A percentile compares a stretch with the other conserved stretches of the same genome.
Conservation (phyloP, 1,140 invertebrate species). For the Drosophila pruinosa region DNA sequence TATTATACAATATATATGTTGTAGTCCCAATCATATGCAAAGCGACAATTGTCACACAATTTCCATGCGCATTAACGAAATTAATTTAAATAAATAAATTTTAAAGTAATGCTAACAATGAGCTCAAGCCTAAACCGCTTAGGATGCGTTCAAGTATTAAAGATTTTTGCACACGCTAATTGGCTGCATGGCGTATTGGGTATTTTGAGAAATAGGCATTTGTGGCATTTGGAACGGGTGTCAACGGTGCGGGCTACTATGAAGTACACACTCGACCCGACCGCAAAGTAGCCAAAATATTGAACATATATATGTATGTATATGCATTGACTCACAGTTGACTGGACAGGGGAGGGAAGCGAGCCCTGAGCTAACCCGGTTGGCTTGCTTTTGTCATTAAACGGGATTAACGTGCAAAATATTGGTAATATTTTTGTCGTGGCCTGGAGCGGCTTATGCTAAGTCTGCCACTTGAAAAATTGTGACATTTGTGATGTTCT, state of each 20-base stretch:
- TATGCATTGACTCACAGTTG: constrained; percentile 46
- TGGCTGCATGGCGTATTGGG: constrained; percentile 42
- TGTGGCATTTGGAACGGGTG: constrained; percentile 56
- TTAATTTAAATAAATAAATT: constrained; percentile 72
- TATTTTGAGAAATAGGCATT: neutral
- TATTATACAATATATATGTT: neutral
- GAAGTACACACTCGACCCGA: constrained; percentile 36
- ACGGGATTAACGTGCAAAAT: constrained; percentile 60
- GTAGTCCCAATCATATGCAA: too few relatives aligned
- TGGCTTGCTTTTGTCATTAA: constrained; percentile 61
- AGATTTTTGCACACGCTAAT: constrained; percentile 78
- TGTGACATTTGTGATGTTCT: constrained; percentile 63
- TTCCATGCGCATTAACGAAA: constrained; percentile 45
- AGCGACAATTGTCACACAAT: constrained; percentile 43
- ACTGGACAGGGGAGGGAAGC: constrained; percentile 18
- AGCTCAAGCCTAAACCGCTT: constrained; percentile 59
- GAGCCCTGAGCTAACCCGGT: constrained; percentile 10
- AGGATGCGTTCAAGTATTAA: constrained; percentile 63
- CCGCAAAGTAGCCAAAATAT: constrained; percentile 78
- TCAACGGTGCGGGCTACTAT: constrained; percentile 46
- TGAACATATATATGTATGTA: too few relatives aligned
- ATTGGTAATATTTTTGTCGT: constrained; percentile 19
- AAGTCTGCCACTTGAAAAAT: constrained; percentile 54
- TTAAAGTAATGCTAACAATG: constrained; percentile 35
- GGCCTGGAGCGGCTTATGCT: constrained; percentile 51